phyloP scores from a whole-genome alignment of 2,113 vertebrate genomes.

The Scomber colias region DNA sequence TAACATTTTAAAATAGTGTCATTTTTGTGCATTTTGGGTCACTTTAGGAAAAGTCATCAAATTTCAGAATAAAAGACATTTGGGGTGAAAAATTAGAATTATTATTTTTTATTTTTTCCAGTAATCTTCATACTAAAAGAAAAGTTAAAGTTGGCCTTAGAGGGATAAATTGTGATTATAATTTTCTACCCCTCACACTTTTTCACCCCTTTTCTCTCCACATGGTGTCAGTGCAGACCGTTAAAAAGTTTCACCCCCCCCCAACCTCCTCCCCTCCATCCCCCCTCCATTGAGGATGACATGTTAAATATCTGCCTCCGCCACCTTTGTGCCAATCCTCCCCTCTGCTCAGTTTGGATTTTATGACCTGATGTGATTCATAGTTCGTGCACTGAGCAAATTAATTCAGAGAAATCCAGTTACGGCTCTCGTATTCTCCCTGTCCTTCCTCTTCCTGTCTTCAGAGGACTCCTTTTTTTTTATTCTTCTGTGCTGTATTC shows the following conservation, averaged over 20 bases:
- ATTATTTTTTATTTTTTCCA: no score
- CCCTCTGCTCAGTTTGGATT: slow-evolving; percentile 56
- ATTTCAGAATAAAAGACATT: no score
- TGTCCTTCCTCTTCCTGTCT: slow-evolving; percentile 17
- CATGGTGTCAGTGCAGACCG: slow-evolving; percentile 64
- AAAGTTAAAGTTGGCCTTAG: no score
- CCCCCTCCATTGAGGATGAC: background rate
- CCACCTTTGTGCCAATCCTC: slow-evolving; percentile 27
- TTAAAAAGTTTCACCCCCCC: background rate
- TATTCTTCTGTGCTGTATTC: slow-evolving; percentile 11
- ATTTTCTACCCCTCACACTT: background rate
- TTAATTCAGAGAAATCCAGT: slow-evolving; percentile 64
- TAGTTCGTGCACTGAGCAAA: slow-evolving; percentile 57
- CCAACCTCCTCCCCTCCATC: no score
- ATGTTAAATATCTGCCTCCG: slow-evolving; percentile 18
- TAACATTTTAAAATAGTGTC: no score
- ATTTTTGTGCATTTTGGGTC: no score
- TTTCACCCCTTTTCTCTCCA: slow-evolving; percentile 23
- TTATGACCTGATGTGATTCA: slow-evolving; percentile 65
- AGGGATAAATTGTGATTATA: no score
- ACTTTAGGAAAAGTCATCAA: no score
- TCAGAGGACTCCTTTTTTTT: slow-evolving; percentile 14
- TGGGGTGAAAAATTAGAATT: no score
- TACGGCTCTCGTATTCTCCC: slow-evolving; percentile 45
- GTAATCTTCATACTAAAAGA: no score